A percentile compares a stretch with the other conserved stretches of the same genome.
Conservation (phyloP, 2,113 vertebrate species). For the Cololabis saira region DNA sequence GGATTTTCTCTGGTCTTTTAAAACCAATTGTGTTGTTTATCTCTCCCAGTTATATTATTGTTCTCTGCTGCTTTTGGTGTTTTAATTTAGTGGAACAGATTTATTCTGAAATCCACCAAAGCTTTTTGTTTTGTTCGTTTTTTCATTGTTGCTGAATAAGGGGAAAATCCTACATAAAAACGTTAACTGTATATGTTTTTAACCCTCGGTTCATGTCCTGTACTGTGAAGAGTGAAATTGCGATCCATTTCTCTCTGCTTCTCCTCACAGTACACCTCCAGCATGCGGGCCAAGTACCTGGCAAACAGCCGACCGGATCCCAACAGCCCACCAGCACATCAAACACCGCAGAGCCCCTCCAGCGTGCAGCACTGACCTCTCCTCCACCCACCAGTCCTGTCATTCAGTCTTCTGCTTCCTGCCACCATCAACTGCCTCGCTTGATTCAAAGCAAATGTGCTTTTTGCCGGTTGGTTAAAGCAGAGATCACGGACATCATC, state of each 20-base stretch:
- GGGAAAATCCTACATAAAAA: slow-evolving; percentile 17
- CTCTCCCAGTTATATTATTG: background rate
- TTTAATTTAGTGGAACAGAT: slow-evolving; percentile 2
- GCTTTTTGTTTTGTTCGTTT: background rate
- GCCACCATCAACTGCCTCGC: background rate
- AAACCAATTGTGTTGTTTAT: background rate
- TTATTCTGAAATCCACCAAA: background rate
- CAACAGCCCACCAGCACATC: slow-evolving; percentile 81
- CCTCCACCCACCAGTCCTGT: slow-evolving; percentile 5
- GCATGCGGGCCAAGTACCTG: slow-evolving; percentile 99
- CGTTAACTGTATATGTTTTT: background rate
- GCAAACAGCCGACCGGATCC: slow-evolving; percentile 90
- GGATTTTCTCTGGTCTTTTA: slow-evolving; percentile 30
- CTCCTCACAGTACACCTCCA: slow-evolving; percentile 93
- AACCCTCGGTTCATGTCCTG: background rate
- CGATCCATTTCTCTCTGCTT: slow-evolving; percentile 32
- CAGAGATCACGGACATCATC: slow-evolving; percentile 8
- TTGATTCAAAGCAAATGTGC: slow-evolving; percentile 40
- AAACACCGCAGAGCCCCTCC: slow-evolving; percentile 45
- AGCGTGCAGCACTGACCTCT: slow-evolving; percentile 13
- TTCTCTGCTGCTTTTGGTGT: slow-evolving; percentile 14
- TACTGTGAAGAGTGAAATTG: background rate
- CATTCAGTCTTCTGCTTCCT: slow-evolving; percentile 11
- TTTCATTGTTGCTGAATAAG: background rate
- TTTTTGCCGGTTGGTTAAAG: slow-evolving; percentile 20